Conservation (phyloP, 2,113 vertebrate genomes). For the Sinocyclocheilus rhinocerous region DNA sequence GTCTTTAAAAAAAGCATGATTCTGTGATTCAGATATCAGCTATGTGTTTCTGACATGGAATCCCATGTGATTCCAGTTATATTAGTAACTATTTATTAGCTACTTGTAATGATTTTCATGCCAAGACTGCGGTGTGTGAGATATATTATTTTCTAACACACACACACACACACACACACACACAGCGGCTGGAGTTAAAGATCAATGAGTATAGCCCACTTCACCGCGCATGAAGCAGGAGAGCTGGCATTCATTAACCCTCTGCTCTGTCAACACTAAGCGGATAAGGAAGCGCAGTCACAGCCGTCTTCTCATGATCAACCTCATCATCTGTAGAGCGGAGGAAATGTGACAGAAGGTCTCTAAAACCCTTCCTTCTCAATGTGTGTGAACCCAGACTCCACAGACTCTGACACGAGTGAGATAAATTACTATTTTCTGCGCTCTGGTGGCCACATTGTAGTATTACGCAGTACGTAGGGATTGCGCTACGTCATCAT, state of each 20-base stretch:
- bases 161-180: too few species aligned
- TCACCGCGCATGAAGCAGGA: not conserved
- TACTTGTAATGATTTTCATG: too few species aligned
- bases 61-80: too few species aligned
- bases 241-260: constrained; percentile 50
- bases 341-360: too few species aligned
- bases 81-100: too few species aligned
- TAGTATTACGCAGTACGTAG: not conserved
- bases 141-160: too few species aligned
- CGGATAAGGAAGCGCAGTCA: constrained; percentile 44
- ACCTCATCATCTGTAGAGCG: too few species aligned
- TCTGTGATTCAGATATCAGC: too few species aligned
- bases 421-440: not conserved
- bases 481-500: not conserved
- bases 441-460: not conserved
- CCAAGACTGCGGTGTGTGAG: too few species aligned
- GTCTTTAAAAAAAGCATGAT: not conserved
- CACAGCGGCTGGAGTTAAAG: not conserved
- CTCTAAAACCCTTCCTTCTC: not conserved
- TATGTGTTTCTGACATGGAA: too few species aligned
- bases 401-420: not conserved
- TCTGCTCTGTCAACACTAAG: not conserved
- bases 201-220: constrained; percentile 39
- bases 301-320: too few species aligned
- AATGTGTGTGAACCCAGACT: not conserved